Conservation (phyloP, 2,113 vertebrate genomes). For the human (Homo sapiens) region GRCh38 chr11:126041501-126042000, state of each 20-base stretch:
- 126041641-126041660: background rate
- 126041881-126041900: background rate
- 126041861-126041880: background rate
- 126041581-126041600: background rate
- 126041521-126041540: background rate
- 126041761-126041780: background rate
- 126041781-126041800: background rate
- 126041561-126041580: background rate
- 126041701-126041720: background rate
- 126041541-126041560: background rate
- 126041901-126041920: too few relatives aligned
- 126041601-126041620: background rate
- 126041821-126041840: background rate
- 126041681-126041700: constrained; percentile 23
- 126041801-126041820: background rate
- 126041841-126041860: background rate
- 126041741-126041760: constrained; percentile 14
- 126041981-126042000: too few relatives aligned
- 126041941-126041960: too few relatives aligned
- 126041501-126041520: background rate
- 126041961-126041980: too few relatives aligned
- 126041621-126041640: constrained; percentile 9
- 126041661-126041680: background rate
- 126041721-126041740: background rate
- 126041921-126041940: too few relatives aligned